Evolutionary conservation across 2,888 invertebrate genomes (phyloP).

Genomic region (Stenurella melanura): DNA sequence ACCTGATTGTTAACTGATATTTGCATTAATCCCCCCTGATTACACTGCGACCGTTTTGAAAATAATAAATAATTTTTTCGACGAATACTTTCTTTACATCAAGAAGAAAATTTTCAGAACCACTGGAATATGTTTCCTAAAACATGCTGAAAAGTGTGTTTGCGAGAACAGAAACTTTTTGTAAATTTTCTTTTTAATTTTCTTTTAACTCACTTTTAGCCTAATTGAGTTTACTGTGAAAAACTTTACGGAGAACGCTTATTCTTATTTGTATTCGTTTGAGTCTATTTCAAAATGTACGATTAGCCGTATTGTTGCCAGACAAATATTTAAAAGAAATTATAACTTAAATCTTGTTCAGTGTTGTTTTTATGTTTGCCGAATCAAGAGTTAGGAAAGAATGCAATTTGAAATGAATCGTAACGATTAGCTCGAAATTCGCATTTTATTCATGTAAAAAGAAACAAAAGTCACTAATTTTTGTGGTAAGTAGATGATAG

Average conservation of each 20-base stretch:
- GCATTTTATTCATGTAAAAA: no score
- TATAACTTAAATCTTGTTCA: slow-evolving; percentile 18
- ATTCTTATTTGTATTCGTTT: slow-evolving; percentile 61
- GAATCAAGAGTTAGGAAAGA: neutral
- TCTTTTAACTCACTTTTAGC: slow-evolving; percentile 66
- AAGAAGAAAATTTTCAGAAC: slow-evolving; percentile 44
- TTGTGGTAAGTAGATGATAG: no score
- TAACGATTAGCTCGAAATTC: no score
- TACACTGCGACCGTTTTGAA: no score
- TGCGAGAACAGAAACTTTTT: slow-evolving; percentile 66
- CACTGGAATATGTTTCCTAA: slow-evolving; percentile 50
- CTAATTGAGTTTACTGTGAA: slow-evolving; percentile 68
- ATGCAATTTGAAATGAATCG: neutral
- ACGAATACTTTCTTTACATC: neutral
- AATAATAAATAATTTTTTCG: neutral
- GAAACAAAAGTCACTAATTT: no score
- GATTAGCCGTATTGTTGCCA: slow-evolving; percentile 56
- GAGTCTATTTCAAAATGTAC: slow-evolving; percentile 51
- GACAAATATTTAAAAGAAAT: slow-evolving; percentile 51
- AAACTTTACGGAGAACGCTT: slow-evolving; percentile 62
- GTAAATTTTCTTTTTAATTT: slow-evolving; percentile 68
- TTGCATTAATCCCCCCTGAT: no score
- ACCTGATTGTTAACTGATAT: no score
- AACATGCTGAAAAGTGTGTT: slow-evolving; percentile 58
- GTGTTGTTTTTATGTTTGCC: slow-evolving; percentile 7